Base-by-base conservation (phyloP, 2,797 vertebrate species). In the Cephalopachus bancanus region DNA sequence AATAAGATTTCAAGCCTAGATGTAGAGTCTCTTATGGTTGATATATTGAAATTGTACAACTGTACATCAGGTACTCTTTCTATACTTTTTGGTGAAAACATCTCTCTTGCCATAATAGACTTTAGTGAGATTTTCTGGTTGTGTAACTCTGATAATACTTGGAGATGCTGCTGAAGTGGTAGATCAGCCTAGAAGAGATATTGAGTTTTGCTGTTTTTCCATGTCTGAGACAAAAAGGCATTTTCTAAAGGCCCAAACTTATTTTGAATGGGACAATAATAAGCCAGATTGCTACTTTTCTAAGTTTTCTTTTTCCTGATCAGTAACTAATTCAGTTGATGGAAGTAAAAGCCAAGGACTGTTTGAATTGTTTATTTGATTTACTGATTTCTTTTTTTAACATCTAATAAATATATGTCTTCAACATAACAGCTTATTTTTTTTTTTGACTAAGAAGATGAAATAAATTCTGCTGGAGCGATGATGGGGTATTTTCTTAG, bases 251-350 rank as follows among this genome's bases (percentile, higher is more conserved):
- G 30, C 76, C 67, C n/a, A 5, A 62, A 30, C 16, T 92, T 22
- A 79, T 90, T 93, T 69, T 74, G 6, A 86, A 69, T 11, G 65
- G 14, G 44, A n/a, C 14, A 88, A 69, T 83, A 91, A 95, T 97
- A 94, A 95, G 28, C 28, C 81, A 90, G 69, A 84, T 78, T 84
- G 14, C 22, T 83, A 57, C 91, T 49, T 92, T 90, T 96, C 30
- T 85, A 44, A 72, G 15, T 24, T 22, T 2, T 93, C n/a, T 85
- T 81, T 16, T 57, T 95, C 88, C 83, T 37, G 22, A 65, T 37
- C 87, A 89, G 67, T 16, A 80, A 49, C 30, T 80, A 85, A 79
- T 19, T 12, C 49, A 80, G 1, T 11, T n/a, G 22, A 79, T 69
- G 0, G 19, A 74, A 69, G 24, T 64, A 67, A 83, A 96, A 86